Evolutionary conservation across 2,113 vertebrate genomes (phyloP).

Genomic region (Caranx ignobilis): DNA sequence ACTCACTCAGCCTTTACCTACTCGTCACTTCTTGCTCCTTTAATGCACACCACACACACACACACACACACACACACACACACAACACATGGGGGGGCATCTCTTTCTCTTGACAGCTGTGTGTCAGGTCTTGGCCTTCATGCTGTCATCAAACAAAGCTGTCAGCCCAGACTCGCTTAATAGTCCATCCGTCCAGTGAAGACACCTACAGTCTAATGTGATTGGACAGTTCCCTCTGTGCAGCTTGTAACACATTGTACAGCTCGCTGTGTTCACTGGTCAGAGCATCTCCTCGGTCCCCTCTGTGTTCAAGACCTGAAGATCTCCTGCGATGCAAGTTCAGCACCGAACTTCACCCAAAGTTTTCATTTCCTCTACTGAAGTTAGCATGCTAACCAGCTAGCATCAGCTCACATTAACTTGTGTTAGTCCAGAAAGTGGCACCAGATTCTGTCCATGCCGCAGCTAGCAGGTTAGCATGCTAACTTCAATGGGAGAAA

Average conservation of each 20-base stretch:
- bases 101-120: conserved; percentile 49
- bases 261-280: not conserved
- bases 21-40: conserved; percentile 59
- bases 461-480: no score
- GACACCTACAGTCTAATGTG: conserved; percentile 53
- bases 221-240: conserved; percentile 47
- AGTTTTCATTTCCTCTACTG: no score
- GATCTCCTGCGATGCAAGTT: no score
- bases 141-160: conserved; percentile 56
- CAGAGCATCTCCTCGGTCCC: not conserved
- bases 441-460: no score
- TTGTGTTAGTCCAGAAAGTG: no score
- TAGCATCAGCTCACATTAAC: no score
- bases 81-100: not conserved
- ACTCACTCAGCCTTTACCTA: conserved; percentile 76
- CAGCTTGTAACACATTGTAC: conserved; percentile 21
- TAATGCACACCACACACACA: not conserved
- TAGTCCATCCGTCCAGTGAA: conserved; percentile 42
- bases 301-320: not conserved
- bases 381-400: no score
- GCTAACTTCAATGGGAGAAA: no score
- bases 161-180: conserved; percentile 60
- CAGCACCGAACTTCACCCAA: no score
- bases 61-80: not conserved
- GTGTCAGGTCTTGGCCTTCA: conserved; percentile 64